These are phyloP conservation scores for Gerris buenoi DNA, from an alignment of 1,140 invertebrate species.

Conservation along the genomic window DNA sequence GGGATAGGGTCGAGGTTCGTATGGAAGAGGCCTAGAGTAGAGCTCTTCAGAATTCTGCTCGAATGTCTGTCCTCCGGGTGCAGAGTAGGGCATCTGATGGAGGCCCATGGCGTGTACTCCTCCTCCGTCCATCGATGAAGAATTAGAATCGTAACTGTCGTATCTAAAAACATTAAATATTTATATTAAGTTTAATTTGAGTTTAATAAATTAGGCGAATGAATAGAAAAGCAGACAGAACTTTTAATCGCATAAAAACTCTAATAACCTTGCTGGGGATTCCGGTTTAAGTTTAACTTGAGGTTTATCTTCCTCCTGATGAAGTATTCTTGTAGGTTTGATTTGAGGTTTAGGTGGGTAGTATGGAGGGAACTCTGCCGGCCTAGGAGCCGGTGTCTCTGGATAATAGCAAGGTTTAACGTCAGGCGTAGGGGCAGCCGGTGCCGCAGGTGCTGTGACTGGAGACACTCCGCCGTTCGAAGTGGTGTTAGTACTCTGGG, in stretches of 20 bases:
- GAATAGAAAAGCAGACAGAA: too few species aligned
- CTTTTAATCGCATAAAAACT: too few species aligned
- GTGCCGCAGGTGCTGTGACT: background rate
- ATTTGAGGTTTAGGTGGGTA: constrained; percentile 30
- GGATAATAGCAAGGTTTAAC: constrained; percentile 25
- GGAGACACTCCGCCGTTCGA: background rate
- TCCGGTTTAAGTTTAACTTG: constrained; percentile 13
- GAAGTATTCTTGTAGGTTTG: constrained; percentile 39
- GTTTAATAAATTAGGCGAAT: too few species aligned
- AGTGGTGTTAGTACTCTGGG: background rate
- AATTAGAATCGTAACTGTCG: constrained; percentile 54
- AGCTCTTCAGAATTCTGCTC: constrained; percentile 10
- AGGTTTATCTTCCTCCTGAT: constrained; percentile 31
- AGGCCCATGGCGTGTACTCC: constrained; percentile 24
- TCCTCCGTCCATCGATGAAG: constrained; percentile 51
- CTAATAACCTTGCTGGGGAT: constrained; percentile 8
- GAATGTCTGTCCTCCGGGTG: constrained; percentile 30
- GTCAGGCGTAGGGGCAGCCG: constrained; percentile 15
- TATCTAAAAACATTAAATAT: constrained; percentile 28
- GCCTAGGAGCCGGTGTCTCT: constrained; percentile 12
- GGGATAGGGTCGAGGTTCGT: constrained; percentile 12
- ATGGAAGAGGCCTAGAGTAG: background rate
- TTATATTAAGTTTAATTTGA: too few species aligned
- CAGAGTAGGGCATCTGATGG: constrained; percentile 26
- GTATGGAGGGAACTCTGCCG: constrained; percentile 18